phyloP scores from a whole-genome alignment of 2,113 vertebrate genomes.

The Lagopus leucura region DNA sequence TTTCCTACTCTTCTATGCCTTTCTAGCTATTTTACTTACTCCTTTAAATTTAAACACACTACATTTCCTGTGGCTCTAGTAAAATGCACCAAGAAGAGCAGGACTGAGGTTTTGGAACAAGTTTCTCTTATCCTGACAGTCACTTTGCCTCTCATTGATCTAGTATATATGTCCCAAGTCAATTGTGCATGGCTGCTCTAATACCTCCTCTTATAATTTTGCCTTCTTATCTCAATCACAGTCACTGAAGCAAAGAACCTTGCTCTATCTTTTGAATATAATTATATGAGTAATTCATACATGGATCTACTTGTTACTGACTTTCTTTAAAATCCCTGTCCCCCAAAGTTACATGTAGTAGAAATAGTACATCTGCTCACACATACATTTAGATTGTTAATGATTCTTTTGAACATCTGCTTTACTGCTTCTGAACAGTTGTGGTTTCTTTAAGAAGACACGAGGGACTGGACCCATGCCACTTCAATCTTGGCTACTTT shows the following conservation, averaged over 20 bases:
- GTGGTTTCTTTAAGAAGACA: constrained; percentile 78
- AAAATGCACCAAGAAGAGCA: constrained; percentile 9
- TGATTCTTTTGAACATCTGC: constrained; percentile 82
- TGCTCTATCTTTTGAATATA: constrained; percentile 61
- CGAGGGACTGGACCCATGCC: constrained; percentile 73
- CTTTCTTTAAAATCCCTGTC: constrained; percentile 59
- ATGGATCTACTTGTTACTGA: constrained; percentile 65
- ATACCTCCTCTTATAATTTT: constrained; percentile 41
- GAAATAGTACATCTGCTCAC: constrained; percentile 79
- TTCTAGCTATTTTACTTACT: not conserved
- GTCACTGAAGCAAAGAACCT: constrained; percentile 41
- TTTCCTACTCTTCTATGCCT: not conserved
- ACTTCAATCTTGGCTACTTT: constrained; percentile 70
- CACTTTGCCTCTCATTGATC: constrained; percentile 37
- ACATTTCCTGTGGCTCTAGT: not conserved
- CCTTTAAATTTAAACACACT: not conserved
- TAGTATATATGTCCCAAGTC: not conserved
- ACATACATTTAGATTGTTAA: constrained; percentile 78
- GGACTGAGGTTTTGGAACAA: constrained; percentile 25
- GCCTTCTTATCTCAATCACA: constrained; percentile 28
- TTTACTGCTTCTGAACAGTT: constrained; percentile 74
- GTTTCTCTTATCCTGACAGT: not conserved
- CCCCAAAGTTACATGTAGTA: constrained; percentile 66
- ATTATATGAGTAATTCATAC: constrained; percentile 66
- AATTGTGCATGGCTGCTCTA: constrained; percentile 13